Evolutionary conservation across 2,113 vertebrate genomes (phyloP), one percentile per base, ranked within the genome.

Genomic region (Syrrhaptes paradoxus): DNA sequence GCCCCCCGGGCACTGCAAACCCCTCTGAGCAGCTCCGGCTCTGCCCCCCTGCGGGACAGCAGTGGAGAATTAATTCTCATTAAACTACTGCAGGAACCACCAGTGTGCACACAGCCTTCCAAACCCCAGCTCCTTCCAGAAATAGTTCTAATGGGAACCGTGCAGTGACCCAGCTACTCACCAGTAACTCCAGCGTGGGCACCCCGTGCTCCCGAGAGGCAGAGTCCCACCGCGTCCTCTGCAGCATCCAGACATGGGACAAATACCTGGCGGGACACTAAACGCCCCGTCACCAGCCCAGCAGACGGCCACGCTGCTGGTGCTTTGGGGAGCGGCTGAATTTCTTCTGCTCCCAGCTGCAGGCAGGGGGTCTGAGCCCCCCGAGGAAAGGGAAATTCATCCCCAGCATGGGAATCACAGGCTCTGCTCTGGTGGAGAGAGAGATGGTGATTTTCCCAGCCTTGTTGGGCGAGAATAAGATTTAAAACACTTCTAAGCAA

Each of bases 221-320:
- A 36, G 52, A 7, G 29, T 4, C 65, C 12, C 26, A 4, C 20
- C 1, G 4, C 58, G 5, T 4, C 71, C 11, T 7, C 36, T 11
- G 22, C 29, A 15, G 1, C 11, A 29, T 9, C 74, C 49, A 45
- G 38, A 1, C 25, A 1, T 0, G 13, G n/a, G 20, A 9, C 52
- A 11, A 13, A 11, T 4, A 8, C 26, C 11, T 10, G 6, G 18
- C 1, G 1, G 9, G 71, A 11, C 38, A 4, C 6, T 17, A 41
- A 17, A 31, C 41, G 7, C 28, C 45, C 16, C 45, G 8, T 10
- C n/a, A 4, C 25, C 31, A 34, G 45, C 67, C 46, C 61, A 9
- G 59, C 76, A 12, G 20, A 17, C 0, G 2, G 38, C 52, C 38
- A 3, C 1, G 1, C 29, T 48, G 32, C 45, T 19, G 3, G 2